Conservation (phyloP, 2,113 vertebrate species). For the Bubalus kerabau region DNA sequence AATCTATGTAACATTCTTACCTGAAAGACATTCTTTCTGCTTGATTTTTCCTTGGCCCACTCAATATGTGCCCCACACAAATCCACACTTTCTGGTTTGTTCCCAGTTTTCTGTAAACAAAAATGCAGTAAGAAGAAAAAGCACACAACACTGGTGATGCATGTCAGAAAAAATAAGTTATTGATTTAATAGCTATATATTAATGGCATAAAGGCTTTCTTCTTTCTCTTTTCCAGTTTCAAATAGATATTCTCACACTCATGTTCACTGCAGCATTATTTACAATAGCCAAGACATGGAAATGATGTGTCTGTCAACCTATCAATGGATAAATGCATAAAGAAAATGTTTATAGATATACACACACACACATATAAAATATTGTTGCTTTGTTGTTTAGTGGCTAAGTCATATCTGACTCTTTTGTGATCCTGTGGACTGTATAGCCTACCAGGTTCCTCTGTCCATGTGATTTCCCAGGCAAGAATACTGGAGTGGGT, state of each 20-base stretch:
- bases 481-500: not conserved
- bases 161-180: conserved; percentile 47
- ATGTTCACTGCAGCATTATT: not conserved
- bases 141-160: not conserved
- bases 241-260: not conserved
- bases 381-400: not conserved
- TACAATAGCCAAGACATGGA: not conserved
- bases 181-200: not conserved
- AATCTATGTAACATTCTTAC: conserved; percentile 75
- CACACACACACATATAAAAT: not conserved
- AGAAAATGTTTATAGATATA: not conserved
- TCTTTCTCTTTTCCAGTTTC: not conserved
- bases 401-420: not conserved
- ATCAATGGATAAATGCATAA: not conserved
- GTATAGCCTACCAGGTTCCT: not conserved
- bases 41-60: conserved; percentile 91
- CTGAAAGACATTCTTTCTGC: conserved; percentile 90
- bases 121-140: conserved; percentile 28
- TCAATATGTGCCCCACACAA: conserved; percentile 86
- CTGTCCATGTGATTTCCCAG: not conserved
- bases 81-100: conserved; percentile 86
- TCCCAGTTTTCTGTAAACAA: conserved; percentile 82
- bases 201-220: not conserved
- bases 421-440: not conserved
- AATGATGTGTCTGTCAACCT: not conserved